Base-by-base conservation (phyloP, 2,888 invertebrate species). In the Argynnis bischoffii region DNA sequence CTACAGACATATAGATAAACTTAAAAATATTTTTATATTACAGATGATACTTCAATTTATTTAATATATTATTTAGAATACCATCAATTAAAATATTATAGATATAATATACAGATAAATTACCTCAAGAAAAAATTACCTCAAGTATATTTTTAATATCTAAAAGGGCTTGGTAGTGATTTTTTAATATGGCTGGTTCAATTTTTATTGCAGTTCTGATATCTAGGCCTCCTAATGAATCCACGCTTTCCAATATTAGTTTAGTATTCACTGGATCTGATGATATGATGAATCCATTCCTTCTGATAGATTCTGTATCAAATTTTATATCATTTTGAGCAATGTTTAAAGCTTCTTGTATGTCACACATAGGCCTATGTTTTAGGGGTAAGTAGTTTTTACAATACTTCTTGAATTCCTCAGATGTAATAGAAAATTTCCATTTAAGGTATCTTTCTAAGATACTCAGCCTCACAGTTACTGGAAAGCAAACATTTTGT, bases 171-270 rank as follows among this genome's bases (percentile, higher is more conserved):
- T 92, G 91, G 69, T 94, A 93, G 60, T 94, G 89, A 63, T 94
- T 93, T 86, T 94, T 94, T 60, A 95, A 82, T 72, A 96, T 92
- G 72, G 94, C 95, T 14, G 96, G 96, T 76, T 94, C 93, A 21
- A 80, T 81, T 76, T 81, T 87, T 48, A 95, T 89, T 47, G 93
- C 93, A 15, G 93, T 89, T 66, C 86, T 85, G 57, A 95, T 92
- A 73, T 94, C 92, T 2, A 93, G 76, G 0, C 94, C 95, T 63
- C 92, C 94, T 48, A 95, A 81, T 0, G 83, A 84, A 1, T 87
- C 82, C 55, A 95, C 93, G 78, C 94, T 91, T 6, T 87, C 81
- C 3, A 96, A 76, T 51, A 95, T 93, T 15, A 92, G 85, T 67
- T 87, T 87, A 0, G 95, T 89, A 74, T 95, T 94, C 1, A 93